These are phyloP conservation scores for Labrus mixtus DNA, from an alignment of 2,113 vertebrate genomes.

Conservation along the genomic window DNA sequence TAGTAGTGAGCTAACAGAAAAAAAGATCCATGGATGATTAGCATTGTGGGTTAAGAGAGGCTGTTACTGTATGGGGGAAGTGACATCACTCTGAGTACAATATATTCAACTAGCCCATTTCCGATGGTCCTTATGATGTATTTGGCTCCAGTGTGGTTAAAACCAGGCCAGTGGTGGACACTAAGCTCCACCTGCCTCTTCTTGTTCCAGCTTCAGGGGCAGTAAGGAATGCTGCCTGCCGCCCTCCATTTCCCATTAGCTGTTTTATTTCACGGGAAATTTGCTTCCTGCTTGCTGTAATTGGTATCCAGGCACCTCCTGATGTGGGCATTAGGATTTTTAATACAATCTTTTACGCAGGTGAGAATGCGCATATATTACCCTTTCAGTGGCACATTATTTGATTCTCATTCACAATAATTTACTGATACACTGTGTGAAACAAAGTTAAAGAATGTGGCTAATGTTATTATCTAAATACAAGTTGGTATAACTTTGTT, in stretches of 20 bases:
- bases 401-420: conserved; percentile 81
- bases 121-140: conserved; percentile 17
- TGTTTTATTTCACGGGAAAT: conserved; percentile 87
- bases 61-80: neutral
- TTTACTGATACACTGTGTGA: conserved; percentile 70
- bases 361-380: conserved; percentile 83
- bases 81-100: conserved; percentile 28
- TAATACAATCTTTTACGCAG: conserved; percentile 81
- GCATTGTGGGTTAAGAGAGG: neutral
- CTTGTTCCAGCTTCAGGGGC: conserved; percentile 69
- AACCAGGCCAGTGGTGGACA: conserved; percentile 65
- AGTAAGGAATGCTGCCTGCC: conserved; percentile 73
- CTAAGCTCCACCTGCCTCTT: conserved; percentile 53
- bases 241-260: conserved; percentile 83
- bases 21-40: neutral
- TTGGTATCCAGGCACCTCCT: conserved; percentile 83
- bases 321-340: conserved; percentile 82
- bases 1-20: conserved; percentile 5
- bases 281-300: conserved; percentile 85
- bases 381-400: conserved; percentile 80
- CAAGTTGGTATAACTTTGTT: conserved; percentile 15
- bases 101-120: conserved; percentile 36
- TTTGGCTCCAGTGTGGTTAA: conserved; percentile 51
- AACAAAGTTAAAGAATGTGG: conserved; percentile 68
- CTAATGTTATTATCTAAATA: conserved; percentile 72